Evolutionary conservation across 2,888 invertebrate genomes (phyloP), one percentile per base, ranked within the genome.

Genomic region (Microctonus aethiopoides): DNA sequence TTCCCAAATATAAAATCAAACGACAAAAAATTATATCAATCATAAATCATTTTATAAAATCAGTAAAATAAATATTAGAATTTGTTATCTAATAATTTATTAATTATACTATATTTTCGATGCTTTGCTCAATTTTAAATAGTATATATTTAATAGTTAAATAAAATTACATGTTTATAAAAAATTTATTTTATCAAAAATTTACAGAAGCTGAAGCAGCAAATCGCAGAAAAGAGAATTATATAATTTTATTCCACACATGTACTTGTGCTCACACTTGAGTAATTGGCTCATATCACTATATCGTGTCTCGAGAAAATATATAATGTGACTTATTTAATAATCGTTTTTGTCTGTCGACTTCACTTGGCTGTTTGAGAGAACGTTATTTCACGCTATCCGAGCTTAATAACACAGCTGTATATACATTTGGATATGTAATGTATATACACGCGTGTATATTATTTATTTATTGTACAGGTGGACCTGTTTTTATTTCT

Each of bases 311-410:
- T 24, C 68, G 39, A 11, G 29, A 24, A 61, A 62, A 68, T 61
- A 62, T 62, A 62, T 62, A 56, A 62, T 54, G 54, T 36, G 24
- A 56, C 62, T 29, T 52, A 52, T 62, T 69, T 74, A 74, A 77
- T 76, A 76, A 76, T 74, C 72, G 64, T 61, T 51, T 13, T 39
- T 39, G 39, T 39, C 39, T 39, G 39, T n/a, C 61, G 67, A 62
- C 71, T 46, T 64, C 64, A 60, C 34, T 54, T 41, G 61, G 54
- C 34, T 39, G 41, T 34, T 54, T 34, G n/a, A 34, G 54, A 34
- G 66, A 69, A 63, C 39, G 69, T 75, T 76, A 76, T 78, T 79
- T 77, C 75, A 77, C 76, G 76, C 75, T 75, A 61, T 54, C 68
- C 62, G 72, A 74, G 70, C 61, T 71, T 70, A 51, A 70, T 24